Conservation (phyloP, 2,113 vertebrate genomes). For the Promerops cafer region DNA sequence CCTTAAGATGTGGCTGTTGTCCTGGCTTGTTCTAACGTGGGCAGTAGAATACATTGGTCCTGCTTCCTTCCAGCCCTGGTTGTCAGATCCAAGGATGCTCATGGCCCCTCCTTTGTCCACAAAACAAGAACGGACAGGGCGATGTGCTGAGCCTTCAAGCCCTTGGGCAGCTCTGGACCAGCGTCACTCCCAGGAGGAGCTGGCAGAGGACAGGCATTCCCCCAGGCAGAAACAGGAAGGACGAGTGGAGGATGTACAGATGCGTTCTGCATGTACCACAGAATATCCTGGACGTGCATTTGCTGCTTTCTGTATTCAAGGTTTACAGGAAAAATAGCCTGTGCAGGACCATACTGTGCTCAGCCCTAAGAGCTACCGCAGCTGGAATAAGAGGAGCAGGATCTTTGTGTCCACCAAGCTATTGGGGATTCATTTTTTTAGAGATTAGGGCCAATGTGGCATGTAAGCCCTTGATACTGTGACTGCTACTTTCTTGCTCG, state of each 20-base stretch:
- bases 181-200: accelerated
- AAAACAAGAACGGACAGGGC: neutral
- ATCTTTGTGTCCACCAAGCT: neutral
- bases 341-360: accelerated
- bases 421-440: neutral
- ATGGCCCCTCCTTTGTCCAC: accelerated
- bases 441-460: neutral
- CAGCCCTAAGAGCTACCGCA: neutral
- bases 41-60: neutral
- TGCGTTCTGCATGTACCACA: neutral
- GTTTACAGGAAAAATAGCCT: neutral
- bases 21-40: neutral
- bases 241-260: neutral
- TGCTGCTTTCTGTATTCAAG: neutral
- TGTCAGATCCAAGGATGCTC: neutral
- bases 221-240: neutral
- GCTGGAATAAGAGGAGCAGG: neutral
- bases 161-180: neutral
- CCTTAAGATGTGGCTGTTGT: neutral
- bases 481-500: neutral
- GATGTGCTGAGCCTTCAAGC: neutral
- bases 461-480: neutral
- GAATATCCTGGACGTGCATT: neutral
- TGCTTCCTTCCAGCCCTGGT: neutral
- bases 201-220: neutral